These are phyloP conservation scores for Spilosoma lubricipeda DNA, from an alignment of 2,888 invertebrate species.

Conservation along the genomic window DNA sequence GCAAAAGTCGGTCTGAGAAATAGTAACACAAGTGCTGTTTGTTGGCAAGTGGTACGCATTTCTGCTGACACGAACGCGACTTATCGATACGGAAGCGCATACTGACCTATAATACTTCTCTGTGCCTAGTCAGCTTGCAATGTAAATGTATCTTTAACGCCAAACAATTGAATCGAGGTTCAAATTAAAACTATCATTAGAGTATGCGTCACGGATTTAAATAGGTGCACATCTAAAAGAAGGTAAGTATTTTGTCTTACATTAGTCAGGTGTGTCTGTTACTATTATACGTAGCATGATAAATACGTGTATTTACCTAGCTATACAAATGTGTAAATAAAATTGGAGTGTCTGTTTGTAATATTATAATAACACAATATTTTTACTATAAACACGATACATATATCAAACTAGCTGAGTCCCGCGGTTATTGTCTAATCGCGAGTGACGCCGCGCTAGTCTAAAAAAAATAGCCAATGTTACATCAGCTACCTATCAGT, in stretches of 20 bases:
- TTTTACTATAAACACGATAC: too few relatives aligned
- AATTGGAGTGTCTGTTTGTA: too few relatives aligned
- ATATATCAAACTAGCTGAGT: too few relatives aligned
- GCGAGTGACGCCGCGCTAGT: too few relatives aligned
- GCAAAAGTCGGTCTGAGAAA: slow-evolving; percentile 9
- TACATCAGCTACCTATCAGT: too few relatives aligned
- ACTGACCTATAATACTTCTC: slow-evolving; percentile 69
- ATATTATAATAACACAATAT: too few relatives aligned
- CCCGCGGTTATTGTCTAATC: too few relatives aligned
- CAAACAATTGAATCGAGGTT: slow-evolving; percentile 36
- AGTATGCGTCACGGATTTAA: slow-evolving; percentile 26
- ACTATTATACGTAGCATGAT: neutral
- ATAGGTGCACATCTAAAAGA: slow-evolving; percentile 22
- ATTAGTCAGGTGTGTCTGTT: neutral
- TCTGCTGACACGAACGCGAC: slow-evolving; percentile 57
- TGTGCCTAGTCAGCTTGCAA: slow-evolving; percentile 51
- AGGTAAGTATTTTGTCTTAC: slow-evolving; percentile 28
- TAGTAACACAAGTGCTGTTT: slow-evolving; percentile 34
- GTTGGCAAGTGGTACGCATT: slow-evolving; percentile 67
- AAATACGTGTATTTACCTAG: too few relatives aligned
- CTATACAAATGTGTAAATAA: too few relatives aligned
- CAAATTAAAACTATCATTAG: slow-evolving; percentile 17
- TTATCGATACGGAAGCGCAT: slow-evolving; percentile 67
- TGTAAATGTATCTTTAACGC: slow-evolving; percentile 51
- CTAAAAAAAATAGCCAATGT: too few relatives aligned